These are phyloP conservation scores for Eutolmus rufibarbis DNA, from an alignment of 2,888 invertebrate genomes.

Conservation along the genomic window DNA sequence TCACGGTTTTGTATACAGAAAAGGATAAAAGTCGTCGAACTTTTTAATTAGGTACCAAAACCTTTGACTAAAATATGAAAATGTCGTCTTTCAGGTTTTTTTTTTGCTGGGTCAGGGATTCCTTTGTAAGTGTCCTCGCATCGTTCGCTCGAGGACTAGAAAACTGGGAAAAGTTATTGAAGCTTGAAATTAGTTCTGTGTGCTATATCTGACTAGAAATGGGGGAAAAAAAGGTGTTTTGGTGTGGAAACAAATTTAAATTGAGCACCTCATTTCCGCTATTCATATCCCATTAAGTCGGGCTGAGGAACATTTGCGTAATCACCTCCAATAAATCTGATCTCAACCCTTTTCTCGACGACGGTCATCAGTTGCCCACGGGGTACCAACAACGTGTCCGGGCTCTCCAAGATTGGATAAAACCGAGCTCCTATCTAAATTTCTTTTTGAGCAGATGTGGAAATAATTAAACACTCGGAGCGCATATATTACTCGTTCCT, in stretches of 20 bases:
- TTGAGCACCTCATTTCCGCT: constrained; percentile 3
- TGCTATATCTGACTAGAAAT: neutral
- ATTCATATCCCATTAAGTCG: constrained; percentile 23
- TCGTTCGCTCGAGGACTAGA: neutral
- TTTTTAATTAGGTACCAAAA: neutral
- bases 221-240: neutral
- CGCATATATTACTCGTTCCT: neutral
- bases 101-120: neutral
- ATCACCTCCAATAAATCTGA: constrained; percentile 15
- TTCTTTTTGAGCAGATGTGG: neutral
- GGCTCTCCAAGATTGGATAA: neutral
- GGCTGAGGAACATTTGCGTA: constrained; percentile 6
- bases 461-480: constrained; percentile 3
- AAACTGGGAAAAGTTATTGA: neutral
- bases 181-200: constrained; percentile 14
- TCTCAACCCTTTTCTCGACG: neutral
- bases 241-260: constrained; percentile 10
- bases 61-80: neutral
- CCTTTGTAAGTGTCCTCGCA: neutral
- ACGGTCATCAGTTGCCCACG: neutral
- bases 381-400: neutral
- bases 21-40: neutral
- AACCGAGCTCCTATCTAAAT: neutral
- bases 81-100: neutral
- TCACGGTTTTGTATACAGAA: neutral